These are phyloP conservation scores for Himalopsyche tibetana DNA, from an alignment of 2,888 invertebrate genomes.

Conservation along the genomic window DNA sequence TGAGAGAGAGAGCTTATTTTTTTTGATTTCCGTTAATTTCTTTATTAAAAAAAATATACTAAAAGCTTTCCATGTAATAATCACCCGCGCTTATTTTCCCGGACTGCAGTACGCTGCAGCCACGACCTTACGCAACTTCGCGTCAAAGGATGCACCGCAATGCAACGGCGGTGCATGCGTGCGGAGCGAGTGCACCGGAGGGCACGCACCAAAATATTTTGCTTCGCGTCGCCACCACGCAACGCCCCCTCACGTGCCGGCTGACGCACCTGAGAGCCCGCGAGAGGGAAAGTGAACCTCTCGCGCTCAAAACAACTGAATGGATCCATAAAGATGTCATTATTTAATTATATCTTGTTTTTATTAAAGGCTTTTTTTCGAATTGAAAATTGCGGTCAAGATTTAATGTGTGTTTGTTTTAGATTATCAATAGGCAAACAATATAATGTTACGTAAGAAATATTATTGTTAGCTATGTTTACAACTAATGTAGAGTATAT, in stretches of 20 bases:
- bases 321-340: not conserved
- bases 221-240: not conserved
- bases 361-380: no score
- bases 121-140: constrained; percentile 26
- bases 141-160: not conserved
- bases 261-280: constrained; percentile 14
- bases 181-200: constrained; percentile 6
- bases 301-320: not conserved
- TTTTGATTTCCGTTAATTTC: no score
- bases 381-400: no score
- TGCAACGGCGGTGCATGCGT: constrained; percentile 36
- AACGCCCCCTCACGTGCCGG: constrained; percentile 39
- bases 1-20: no score
- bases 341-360: not conserved
- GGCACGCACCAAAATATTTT: constrained; percentile 40
- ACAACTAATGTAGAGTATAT: no score
- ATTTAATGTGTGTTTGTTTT: no score
- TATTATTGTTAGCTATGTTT: no score
- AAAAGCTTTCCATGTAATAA: not conserved
- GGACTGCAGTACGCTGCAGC: not conserved
- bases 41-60: no score
- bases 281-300: constrained; percentile 38
- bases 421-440: no score
- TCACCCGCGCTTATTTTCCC: constrained; percentile 13
- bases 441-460: no score